Base-by-base conservation (phyloP, 2,113 vertebrate species). In the Etia nguti region DNA sequence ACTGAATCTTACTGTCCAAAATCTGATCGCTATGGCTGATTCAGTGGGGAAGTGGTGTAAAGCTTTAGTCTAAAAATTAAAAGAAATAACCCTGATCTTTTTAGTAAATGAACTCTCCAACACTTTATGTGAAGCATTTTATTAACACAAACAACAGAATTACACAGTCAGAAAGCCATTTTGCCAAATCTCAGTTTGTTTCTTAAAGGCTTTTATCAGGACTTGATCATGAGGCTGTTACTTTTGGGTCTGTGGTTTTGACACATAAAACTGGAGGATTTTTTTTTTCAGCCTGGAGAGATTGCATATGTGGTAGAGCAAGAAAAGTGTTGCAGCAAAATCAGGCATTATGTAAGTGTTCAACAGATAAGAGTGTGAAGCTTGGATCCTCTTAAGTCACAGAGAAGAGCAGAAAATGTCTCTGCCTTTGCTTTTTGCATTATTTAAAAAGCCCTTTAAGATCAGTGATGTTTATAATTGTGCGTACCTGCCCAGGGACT, bases 1-100 rank as follows among this genome's bases (percentile, higher is more conserved):
- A 77, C 62, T 8, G 18, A 86, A 60, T 80, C 60, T 75, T 43
- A 18, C 15, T 0, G 88, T 80, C 31, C 89, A 93, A 93, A 92
- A 89, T 93, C 18, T 46, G 80, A 52, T 54, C 80, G 48, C 73
- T 20, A 26, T 43, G 24, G 16, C 70, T 29, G 22, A 24, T n/a
- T 59, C 62, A 46, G 24, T 46, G 29, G 18, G 2, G 36, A 81
- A 10, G 8, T 55, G 43, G n/a, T 31, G 41, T 87, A 16, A 68
- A 86, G 41, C 9, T 83, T 85, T 83, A 36, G 8, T 31, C 4
- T 22, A 16, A 26, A 88, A 8, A 1, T 70, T 79, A 77, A 62
- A 73, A 56, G 12, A 68, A 82, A 82, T 24, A 16, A 31, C 20
- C 15, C 24, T 8, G 18, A 29, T 77, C 43, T 77, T 9, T 50